Evolutionary conservation across 2,113 vertebrate species (phyloP).

Genomic region (Cheirogaleus medius): DNA sequence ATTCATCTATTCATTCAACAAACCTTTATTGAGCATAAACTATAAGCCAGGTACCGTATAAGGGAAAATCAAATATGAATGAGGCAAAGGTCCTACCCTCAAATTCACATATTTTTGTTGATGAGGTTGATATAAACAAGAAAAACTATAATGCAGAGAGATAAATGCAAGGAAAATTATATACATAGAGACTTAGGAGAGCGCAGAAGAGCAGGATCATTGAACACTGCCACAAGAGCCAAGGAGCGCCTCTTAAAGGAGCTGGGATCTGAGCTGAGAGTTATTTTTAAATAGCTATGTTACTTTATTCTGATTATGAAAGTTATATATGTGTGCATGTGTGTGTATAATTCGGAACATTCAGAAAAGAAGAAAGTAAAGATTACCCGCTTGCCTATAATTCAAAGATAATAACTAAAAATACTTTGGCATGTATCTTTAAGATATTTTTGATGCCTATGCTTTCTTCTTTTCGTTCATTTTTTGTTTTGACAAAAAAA

Average conservation of each 20-base stretch:
- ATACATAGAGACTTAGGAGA: too few relatives aligned
- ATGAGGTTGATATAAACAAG: background rate
- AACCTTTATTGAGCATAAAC: background rate
- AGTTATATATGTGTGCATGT: background rate
- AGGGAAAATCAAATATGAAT: conserved; percentile 15
- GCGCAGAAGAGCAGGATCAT: rapidly evolving
- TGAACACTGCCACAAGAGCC: background rate
- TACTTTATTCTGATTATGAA: conserved; percentile 21
- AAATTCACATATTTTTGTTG: background rate
- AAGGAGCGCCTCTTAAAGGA: background rate
- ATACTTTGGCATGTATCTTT: background rate
- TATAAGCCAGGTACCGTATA: background rate
- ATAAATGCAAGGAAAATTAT: background rate
- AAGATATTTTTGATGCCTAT: conserved; percentile 8
- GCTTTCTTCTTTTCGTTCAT: background rate
- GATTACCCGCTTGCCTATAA: background rate
- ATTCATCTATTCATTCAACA: background rate
- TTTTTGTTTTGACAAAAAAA: background rate
- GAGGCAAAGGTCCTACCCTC: background rate
- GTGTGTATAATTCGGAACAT: background rate
- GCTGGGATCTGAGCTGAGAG: background rate
- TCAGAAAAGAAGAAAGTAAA: background rate
- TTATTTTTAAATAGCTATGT: background rate
- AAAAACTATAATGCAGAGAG: background rate
- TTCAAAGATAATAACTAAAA: background rate